A percentile compares a stretch with the other conserved stretches of the same genome.
These are phyloP conservation scores for Thamnophis elegans DNA, from an alignment of 2,797 vertebrate genomes.

Conservation along the genomic window DNA sequence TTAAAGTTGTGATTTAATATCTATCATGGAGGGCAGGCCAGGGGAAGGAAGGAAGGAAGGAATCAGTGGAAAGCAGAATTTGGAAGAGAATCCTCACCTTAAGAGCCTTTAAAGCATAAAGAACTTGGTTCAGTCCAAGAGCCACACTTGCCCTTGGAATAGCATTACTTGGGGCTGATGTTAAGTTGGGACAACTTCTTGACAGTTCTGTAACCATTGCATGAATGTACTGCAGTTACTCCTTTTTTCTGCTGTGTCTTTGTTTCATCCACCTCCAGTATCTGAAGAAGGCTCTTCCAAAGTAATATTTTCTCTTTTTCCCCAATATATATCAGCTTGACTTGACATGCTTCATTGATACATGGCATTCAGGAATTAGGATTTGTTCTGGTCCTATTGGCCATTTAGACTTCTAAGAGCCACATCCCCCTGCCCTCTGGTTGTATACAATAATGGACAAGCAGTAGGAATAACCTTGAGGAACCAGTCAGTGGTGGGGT, in stretches of 20 bases:
- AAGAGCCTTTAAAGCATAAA: neutral
- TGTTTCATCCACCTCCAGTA: neutral
- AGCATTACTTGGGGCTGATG: neutral
- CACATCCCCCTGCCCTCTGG: neutral
- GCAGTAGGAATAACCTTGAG: neutral
- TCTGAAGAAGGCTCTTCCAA: neutral
- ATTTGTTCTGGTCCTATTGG: neutral
- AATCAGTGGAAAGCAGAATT: neutral
- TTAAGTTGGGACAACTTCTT: neutral
- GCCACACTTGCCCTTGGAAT: neutral
- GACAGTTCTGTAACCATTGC: neutral
- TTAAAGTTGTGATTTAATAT: neutral
- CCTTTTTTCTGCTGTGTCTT: neutral
- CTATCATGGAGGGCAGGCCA: neutral
- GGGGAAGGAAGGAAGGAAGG: neutral
- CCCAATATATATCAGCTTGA: neutral
- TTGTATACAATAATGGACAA: neutral
- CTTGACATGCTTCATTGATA: neutral
- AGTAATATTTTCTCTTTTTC: neutral
- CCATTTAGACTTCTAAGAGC: neutral
- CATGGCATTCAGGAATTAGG: neutral
- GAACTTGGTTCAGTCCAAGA: neutral
- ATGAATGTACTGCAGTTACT: neutral
- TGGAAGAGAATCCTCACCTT: neutral
- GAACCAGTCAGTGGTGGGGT: neutral